phyloP scores from a whole-genome alignment of 2,797 vertebrate genomes.

The Lithobates sylvaticus region DNA sequence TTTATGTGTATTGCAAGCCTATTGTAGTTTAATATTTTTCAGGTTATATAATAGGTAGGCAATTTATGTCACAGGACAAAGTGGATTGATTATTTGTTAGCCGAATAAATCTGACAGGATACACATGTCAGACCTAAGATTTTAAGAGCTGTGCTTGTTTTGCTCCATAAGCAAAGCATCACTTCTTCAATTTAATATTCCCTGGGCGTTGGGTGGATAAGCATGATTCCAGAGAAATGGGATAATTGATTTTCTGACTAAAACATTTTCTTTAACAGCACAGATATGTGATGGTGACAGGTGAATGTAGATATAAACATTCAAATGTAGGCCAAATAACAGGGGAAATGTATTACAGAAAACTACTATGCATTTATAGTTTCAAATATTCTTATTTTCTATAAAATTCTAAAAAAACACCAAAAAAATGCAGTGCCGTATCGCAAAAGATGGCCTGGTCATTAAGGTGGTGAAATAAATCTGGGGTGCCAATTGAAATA shows the following conservation, averaged over 20 bases:
- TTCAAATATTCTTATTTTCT: background rate
- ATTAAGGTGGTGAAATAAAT: too few relatives aligned
- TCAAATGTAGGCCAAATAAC: background rate
- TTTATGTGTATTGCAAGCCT: background rate
- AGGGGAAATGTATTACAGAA: background rate
- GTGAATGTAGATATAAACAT: background rate
- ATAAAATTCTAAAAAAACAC: too few relatives aligned
- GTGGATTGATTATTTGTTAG: background rate
- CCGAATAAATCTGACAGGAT: background rate
- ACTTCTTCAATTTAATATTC: background rate
- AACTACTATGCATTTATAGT: background rate
- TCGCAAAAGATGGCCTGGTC: too few relatives aligned
- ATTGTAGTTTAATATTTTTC: background rate
- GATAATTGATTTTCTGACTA: slow-evolving; percentile 5
- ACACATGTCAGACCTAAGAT: background rate
- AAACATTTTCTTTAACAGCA: background rate
- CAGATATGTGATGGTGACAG: background rate
- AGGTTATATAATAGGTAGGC: background rate
- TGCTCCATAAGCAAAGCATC: background rate
- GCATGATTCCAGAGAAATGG: background rate
- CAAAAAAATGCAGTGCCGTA: too few relatives aligned
- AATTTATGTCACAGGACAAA: background rate
- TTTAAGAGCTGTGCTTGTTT: background rate
- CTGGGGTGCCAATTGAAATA: too few relatives aligned
- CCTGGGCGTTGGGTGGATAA: background rate